Conservation (phyloP, 2,888 invertebrate genomes). For the Scaptomyza polygonia region DNA sequence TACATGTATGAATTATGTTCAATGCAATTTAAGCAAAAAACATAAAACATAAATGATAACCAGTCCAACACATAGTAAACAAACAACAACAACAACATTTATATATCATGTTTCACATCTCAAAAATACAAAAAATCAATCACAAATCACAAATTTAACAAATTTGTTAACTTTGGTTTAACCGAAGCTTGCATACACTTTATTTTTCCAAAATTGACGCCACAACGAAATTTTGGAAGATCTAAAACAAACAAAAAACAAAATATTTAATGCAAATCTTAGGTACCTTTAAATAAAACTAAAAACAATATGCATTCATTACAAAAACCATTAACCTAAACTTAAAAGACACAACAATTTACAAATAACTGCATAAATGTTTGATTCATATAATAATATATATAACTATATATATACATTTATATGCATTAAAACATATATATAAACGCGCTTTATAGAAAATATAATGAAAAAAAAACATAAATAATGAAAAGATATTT, state of each 20-base stretch:
- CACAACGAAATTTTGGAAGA: conserved; percentile 16
- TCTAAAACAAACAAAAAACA: conserved; percentile 17
- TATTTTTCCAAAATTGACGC: conserved; percentile 22
- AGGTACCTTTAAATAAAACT: conserved; percentile 64
- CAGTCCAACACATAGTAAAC: conserved; percentile 15
- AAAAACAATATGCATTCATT: conserved; percentile 58
- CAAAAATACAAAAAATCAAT: conserved; percentile 31
- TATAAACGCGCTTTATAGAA: conserved; percentile 52
- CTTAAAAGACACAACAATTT: conserved; percentile 19
- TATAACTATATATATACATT: conserved; percentile 23
- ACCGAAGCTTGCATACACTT: conserved; percentile 40
- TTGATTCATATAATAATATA: conserved; percentile 48
- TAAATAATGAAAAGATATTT: conserved; percentile 45
- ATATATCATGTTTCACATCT: conserved; percentile 75
- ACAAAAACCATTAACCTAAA: conserved; percentile 36
- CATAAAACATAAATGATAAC: conserved; percentile 6
- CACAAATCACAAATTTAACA: conserved; percentile 6
- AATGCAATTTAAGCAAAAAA: conserved; percentile 11
- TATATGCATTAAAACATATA: conserved; percentile 35
- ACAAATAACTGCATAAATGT: conserved; percentile 51
- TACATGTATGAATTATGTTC: conserved; percentile 9
- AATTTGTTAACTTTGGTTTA: conserved; percentile 39
- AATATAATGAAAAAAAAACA: conserved; percentile 1
- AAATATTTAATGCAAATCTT: conserved; percentile 64
- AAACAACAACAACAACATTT: conserved; percentile 47